These are phyloP conservation scores for Montipora sp. DNA, from an alignment of 64 coral and sea anemone species.

Conservation along the genomic window DNA sequence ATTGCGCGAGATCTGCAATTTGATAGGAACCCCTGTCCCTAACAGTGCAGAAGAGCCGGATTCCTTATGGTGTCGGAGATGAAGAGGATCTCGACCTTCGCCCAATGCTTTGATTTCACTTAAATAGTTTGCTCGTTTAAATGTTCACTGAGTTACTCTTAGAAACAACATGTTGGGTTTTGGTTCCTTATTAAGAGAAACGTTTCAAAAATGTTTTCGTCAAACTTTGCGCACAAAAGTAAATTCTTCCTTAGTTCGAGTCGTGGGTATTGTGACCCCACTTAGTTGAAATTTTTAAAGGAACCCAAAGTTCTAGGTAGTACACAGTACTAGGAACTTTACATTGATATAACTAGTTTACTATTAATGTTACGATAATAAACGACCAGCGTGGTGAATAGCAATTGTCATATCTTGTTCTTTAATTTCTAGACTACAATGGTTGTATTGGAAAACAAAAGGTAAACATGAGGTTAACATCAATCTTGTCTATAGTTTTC, in stretches of 20 bases:
- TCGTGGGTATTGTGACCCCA: constrained; percentile 5
- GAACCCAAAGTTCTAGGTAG: neutral
- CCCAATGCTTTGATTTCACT: constrained; percentile 1
- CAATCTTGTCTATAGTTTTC: constrained; percentile 15
- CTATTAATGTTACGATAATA: constrained; percentile 4
- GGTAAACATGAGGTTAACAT: neutral
- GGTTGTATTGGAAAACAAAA: constrained; percentile 14
- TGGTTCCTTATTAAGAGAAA: neutral
- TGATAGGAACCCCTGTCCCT: constrained; percentile 38
- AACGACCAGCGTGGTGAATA: neutral
- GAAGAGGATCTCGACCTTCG: too few species aligned
- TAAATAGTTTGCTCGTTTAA: constrained; percentile 1
- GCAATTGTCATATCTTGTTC: neutral
- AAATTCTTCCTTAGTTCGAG: constrained; percentile 8
- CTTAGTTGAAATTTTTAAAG: neutral
- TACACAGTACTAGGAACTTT: neutral
- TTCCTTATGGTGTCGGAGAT: neutral
- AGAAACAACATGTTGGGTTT: constrained; percentile 4
- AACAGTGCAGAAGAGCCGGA: constrained; percentile 16
- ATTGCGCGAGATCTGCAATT: constrained; percentile 17
- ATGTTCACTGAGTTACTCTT: neutral
- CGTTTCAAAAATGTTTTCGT: neutral
- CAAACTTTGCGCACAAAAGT: neutral
- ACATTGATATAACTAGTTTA: constrained; percentile 13
- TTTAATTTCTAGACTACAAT: constrained; percentile 9